Evolutionary conservation across 2,113 vertebrate species (phyloP), one percentile per base, ranked within the genome.

Genomic region (Centrocercus urophasianus): DNA sequence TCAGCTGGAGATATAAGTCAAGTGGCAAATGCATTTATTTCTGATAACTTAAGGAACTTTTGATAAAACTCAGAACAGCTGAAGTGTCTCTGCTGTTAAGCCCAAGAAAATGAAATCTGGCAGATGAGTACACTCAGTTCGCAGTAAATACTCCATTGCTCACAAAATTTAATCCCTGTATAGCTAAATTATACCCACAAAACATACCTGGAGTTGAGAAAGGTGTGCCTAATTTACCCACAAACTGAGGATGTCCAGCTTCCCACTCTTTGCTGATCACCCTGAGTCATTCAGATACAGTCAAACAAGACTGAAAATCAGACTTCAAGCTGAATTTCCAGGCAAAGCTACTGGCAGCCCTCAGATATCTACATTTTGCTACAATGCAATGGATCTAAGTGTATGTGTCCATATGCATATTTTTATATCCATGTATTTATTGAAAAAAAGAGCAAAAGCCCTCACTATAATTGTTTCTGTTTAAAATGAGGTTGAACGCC

Each of bases 101-200:
- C 83, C 82, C 70, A 74, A 88, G 92, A 76, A 94, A 83, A 93
- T 83, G 74, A 90, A 86, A 92, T 79, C 67, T 90, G 95, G 90
- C 93, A 96, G 92, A 64, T 0, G 32, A 73, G 50, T 16, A 89
- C 43, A 27, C 54, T 65, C 34, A 17, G 88, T 93, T 95, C 60
- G 79, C 24, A 79, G 77, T 18, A 89, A 95, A 90, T 66, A 88
- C 40, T 74, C 56, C 11, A n/a, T 25, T 85, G 11, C 84, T 87
- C n/a, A 32, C 36, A 67, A 63, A 92, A 95, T 85, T 65, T 82
- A 89, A n/a, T 64, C 74, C 84, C 42, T 24, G 9, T 8, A 28
- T 6, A 82, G 84, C 16, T 63, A 42, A 89, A 59, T 95, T 28
- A 67, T 1, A 76, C 21, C 20, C 65, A 65, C 27, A 63, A 75